phyloP scores from a whole-genome alignment of 2,888 invertebrate genomes.

The Synanthedon formicaeformis region DNA sequence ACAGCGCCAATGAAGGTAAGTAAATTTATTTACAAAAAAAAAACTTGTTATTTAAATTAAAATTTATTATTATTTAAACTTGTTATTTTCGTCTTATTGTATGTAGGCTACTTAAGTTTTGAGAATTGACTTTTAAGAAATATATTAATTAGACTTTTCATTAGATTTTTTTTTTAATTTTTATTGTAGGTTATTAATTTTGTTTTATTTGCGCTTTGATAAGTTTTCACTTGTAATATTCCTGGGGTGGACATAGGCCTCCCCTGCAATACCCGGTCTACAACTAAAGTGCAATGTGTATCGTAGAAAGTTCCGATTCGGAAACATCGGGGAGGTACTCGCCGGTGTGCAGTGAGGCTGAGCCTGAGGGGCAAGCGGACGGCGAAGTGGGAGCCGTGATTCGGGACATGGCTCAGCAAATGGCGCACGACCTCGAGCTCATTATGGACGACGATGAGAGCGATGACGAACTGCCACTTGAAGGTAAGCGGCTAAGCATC shows the following conservation, averaged over 20 bases:
- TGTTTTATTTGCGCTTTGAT: too few species aligned
- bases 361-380: constrained; percentile 22
- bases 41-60: too few species aligned
- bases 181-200: too few species aligned
- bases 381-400: constrained; percentile 11
- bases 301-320: constrained; percentile 63
- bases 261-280: too few species aligned
- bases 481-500: constrained; percentile 19
- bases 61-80: too few species aligned
- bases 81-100: too few species aligned
- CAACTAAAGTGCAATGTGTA: background rate
- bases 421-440: constrained; percentile 49
- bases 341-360: constrained; percentile 73
- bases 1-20: constrained; percentile 46
- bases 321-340: constrained; percentile 74
- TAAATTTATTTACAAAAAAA: background rate
- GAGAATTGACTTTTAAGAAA: too few species aligned
- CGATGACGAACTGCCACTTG: constrained; percentile 29
- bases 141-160: too few species aligned
- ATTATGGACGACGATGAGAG: constrained; percentile 55
- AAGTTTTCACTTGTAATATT: too few species aligned
- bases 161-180: too few species aligned
- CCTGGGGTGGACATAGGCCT: too few species aligned
- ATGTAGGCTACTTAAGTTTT: too few species aligned
- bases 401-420: constrained; percentile 35